Percentiles rank a stretch among this genome's conserved stretches.
phyloP scores from a whole-genome alignment of 2,888 invertebrate genomes.

The Drosophila paramelanica region DNA sequence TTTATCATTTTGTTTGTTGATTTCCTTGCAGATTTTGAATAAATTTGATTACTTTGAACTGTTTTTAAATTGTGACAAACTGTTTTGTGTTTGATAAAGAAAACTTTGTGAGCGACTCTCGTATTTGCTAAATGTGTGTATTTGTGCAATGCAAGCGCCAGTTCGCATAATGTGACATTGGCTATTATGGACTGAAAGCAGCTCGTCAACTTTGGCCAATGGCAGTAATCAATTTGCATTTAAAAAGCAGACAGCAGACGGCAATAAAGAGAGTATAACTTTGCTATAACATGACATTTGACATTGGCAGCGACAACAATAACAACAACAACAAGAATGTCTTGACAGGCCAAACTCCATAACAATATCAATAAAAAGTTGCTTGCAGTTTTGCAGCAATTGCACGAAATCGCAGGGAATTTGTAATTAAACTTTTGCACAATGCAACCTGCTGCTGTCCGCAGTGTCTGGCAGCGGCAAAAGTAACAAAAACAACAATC shows the following conservation, averaged over 20 bases:
- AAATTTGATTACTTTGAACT: too few species aligned
- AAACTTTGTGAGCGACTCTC: conserved; percentile 25
- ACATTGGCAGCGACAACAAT: conserved; percentile 54
- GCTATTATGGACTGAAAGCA: conserved; percentile 68
- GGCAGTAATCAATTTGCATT: conserved; percentile 78
- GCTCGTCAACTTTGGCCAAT: conserved; percentile 60
- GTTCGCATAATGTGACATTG: conserved; percentile 59
- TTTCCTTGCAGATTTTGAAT: too few species aligned
- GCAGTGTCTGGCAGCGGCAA: conserved; percentile 67
- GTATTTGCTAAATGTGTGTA: conserved; percentile 12
- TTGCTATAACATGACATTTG: conserved; percentile 75
- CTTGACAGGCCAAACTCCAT: conserved; percentile 50
- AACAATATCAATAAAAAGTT: conserved; percentile 80
- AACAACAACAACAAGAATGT: conserved; percentile 9
- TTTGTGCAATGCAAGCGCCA: conserved; percentile 18
- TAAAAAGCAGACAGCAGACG: conserved; percentile 49
- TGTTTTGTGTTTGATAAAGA: too few species aligned
- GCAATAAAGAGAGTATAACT: conserved; percentile 51
- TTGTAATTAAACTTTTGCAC: conserved; percentile 77
- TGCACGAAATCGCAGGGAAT: conserved; percentile 65
- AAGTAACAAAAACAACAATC: conserved; percentile 43
- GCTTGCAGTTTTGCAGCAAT: conserved; percentile 60
- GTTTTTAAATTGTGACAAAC: too few species aligned
- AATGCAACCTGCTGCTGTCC: conserved; percentile 71
- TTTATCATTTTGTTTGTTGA: too few species aligned